Base-by-base conservation (phyloP, 2,113 vertebrate species). In the Sisor rabdophorus region DNA sequence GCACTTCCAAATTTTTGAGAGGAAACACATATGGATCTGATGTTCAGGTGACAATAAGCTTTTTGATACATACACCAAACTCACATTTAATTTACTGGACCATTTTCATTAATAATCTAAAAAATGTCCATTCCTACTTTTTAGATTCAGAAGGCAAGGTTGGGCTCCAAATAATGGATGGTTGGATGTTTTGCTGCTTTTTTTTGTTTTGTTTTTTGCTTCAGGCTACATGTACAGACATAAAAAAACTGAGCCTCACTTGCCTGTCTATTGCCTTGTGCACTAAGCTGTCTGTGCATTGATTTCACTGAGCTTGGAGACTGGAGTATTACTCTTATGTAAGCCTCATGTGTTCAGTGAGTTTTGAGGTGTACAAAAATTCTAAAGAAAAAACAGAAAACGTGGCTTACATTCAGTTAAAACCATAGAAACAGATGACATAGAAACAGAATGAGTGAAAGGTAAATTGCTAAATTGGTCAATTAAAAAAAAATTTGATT, bases 271-370 rank as follows among this genome's bases (percentile, higher is more conserved):
- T 71, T 74, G 20, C 17, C 32, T 12, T 44, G 32, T 55, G 54
- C 30, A 75, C 26, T 54, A 20, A 63, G 4, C 59, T 44, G 61
- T 63, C 63, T 52, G 20, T 65, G 50, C 30, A 75, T 65, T 15
- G 16, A 67, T 75, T 75, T 75, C 50, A 28, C 48, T 56, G 50
- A 67, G 52, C 17, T 52, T 47, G 40, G 54, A 54, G 36, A 60
- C 60, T 65, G 50, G 11, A 40, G 48, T 55, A 1, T 59, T 63
- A 28, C 16, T 53, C 30, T 65, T 67, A 40, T 64, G 60, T 54
- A 63, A 63, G 48, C 13, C 13, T 65, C 17, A 26, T 54, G 22
- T 75, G 28, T 47, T 9, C 36, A 75, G 20, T 19, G 71, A 12
- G 44, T 20, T 19, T 73, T 20, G 54, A 8, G 0, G 15, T 50